Evolutionary conservation across 2,113 vertebrate genomes (phyloP), one percentile per base, ranked within the genome.

Genomic region (Telmatochromis bifrenatus): DNA sequence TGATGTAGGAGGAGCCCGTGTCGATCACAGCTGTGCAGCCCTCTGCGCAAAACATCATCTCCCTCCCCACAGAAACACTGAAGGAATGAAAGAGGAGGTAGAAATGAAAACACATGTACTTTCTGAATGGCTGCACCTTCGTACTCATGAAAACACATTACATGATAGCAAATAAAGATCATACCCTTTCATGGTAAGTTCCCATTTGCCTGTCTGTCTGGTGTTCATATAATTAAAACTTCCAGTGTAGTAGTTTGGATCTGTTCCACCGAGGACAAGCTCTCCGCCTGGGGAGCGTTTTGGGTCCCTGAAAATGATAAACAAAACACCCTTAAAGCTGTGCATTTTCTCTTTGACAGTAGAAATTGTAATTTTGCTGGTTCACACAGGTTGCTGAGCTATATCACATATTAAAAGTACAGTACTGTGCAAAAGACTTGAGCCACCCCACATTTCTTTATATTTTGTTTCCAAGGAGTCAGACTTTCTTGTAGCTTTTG

Each of bases 101-200:
- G 54, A 47, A n/a, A 79, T 58, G 37, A 35, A 73, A 35, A 58
- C n/a, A 31, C 2, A 45, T 28, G 10, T 45, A 8, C 17, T 87
- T 49, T 80, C 28, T 55, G 23, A 87, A 80, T 75, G 4, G 12
- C n/a, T 77, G 13, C 11, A 12, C 9, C 14, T 65, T 17, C 13
- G 49, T 21, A 77, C 4, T 12, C 42, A 81, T 19, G 26, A 77
- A 19, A 39, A 84, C 49, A 39, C 31, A 65, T n/a, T 45, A 17
- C 49, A 17, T 3, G 1, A 21, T 56, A 42, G 7, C 2, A 53
- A 33, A 8, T 23, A 70, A n/a, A 73, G 17, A 31, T 77, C 96
- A 96, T 91, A 99, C 99, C 98, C 98, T 91, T 98, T 99, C 97
- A 99, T 97, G 53, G 73, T 93, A 88, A 99, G 96, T 89, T 99